These are phyloP conservation scores for Hoplodrina ambigua DNA, from an alignment of 2,888 invertebrate species.

Conservation along the genomic window DNA sequence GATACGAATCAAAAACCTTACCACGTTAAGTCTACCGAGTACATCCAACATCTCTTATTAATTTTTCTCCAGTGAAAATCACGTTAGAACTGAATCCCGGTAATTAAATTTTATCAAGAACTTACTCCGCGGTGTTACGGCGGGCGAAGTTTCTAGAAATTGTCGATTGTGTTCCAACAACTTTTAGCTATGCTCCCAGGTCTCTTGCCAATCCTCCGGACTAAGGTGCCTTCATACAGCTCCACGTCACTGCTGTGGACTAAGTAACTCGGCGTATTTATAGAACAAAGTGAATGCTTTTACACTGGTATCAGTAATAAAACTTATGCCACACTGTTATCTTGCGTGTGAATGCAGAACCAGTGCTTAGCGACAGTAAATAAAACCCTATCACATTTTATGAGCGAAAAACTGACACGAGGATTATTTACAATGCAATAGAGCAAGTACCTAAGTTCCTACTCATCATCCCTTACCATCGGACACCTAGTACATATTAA, in stretches of 20 bases:
- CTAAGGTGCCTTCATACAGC: constrained; percentile 30
- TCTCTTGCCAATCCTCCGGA: constrained; percentile 57
- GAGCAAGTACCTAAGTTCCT: too few relatives aligned
- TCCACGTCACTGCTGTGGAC: too few relatives aligned
- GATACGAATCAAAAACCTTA: neutral
- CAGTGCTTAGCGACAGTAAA: too few relatives aligned
- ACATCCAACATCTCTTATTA: constrained; percentile 19
- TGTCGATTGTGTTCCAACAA: constrained; percentile 64
- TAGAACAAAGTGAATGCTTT: neutral
- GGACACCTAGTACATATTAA: too few relatives aligned
- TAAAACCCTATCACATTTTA: neutral
- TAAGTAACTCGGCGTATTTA: neutral
- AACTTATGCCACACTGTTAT: too few relatives aligned
- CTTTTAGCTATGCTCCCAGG: constrained; percentile 57
- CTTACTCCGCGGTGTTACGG: constrained; percentile 44
- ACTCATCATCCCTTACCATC: too few relatives aligned
- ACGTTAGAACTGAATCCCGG: constrained; percentile 25
- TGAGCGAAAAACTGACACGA: too few relatives aligned
- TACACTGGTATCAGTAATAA: neutral
- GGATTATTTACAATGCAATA: too few relatives aligned
- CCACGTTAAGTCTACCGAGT: neutral
- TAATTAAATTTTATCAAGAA: constrained; percentile 65
- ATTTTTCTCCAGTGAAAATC: constrained; percentile 44
- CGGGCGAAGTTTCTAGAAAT: constrained; percentile 54
- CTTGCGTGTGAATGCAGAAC: too few relatives aligned